Evolutionary conservation across 2,888 invertebrate species (phyloP), one percentile per base, ranked within the genome.

Genomic region (Pheosia gnoma): DNA sequence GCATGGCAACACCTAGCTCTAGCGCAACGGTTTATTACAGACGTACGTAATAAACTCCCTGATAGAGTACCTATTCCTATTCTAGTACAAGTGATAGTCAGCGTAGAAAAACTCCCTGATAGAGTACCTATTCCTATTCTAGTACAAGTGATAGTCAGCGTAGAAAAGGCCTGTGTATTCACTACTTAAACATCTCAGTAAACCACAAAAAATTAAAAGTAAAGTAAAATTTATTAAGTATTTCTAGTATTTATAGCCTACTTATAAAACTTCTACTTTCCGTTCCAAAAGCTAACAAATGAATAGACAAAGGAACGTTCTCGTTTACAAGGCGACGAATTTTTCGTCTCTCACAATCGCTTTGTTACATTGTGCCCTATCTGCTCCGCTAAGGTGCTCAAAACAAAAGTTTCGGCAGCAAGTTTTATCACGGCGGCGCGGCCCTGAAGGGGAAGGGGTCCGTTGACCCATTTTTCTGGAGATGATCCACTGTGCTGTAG

Each of bases 401-500:
- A 92, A 93, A 93, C 91, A 93, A 92, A 91, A 93, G 91, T 92
- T 93, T 83, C 74, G 77, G 71, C 65, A 72, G 80, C 71, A 87
- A 92, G 86, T 91, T 93, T 92, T 91, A 91, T 90, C 89, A 88
- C 84, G 82, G 85, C 82, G 80, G 68, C 75, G 25, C 74, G 58
- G 68, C 75, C 83, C 86, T 85, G 81, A 71, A 78, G 82, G 81
- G 75, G 75, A 80, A 81, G 82, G 85, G 83, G 83, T 81, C 88
- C 86, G 86, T 81, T 93, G 92, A 93, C 93, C 93, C 89, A 92
- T 91, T 92, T 92, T 84, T 84, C 83, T 74, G 72, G 81, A 86
- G 90, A 91, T 88, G 86, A 89, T 87, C 84, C 84, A 84, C 80
- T 70, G 77, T 59, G 56, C 72, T 60, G 59, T 64, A 71, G 70